phyloP scores from a whole-genome alignment of 2,888 invertebrate species.

The Sisyra terminalis region DNA sequence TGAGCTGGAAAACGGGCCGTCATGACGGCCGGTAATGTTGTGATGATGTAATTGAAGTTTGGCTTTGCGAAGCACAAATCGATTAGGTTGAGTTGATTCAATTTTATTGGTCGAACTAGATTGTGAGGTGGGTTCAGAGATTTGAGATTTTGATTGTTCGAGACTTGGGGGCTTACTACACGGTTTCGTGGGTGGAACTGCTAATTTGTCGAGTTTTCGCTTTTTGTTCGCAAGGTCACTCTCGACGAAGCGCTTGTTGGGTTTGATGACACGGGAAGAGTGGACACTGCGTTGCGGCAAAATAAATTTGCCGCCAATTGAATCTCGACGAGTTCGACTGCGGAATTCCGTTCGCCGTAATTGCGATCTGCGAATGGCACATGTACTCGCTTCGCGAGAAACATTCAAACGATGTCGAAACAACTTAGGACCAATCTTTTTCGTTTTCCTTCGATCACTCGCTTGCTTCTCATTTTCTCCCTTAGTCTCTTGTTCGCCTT shows the following conservation, averaged over 20 bases:
- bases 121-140: neutral
- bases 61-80: slow-evolving; percentile 42
- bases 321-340: neutral
- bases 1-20: slow-evolving; percentile 48
- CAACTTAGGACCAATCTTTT: too few relatives aligned
- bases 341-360: neutral
- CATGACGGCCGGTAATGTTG: slow-evolving; percentile 25
- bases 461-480: too few relatives aligned
- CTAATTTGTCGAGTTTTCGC: neutral
- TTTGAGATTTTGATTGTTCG: neutral
- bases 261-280: slow-evolving; percentile 75
- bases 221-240: slow-evolving; percentile 22
- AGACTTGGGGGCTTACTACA: too few relatives aligned
- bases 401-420: too few relatives aligned
- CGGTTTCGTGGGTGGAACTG: too few relatives aligned
- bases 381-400: too few relatives aligned
- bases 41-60: slow-evolving; percentile 40
- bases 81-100: neutral
- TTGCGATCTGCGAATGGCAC: neutral
- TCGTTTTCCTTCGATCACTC: too few relatives aligned
- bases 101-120: neutral
- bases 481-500: too few relatives aligned
- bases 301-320: slow-evolving; percentile 43
- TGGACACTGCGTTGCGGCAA: slow-evolving; percentile 68
- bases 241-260: slow-evolving; percentile 70